Evolutionary conservation across 2,888 invertebrate genomes (phyloP).

Genomic region (Ochlodes sylvanus): DNA sequence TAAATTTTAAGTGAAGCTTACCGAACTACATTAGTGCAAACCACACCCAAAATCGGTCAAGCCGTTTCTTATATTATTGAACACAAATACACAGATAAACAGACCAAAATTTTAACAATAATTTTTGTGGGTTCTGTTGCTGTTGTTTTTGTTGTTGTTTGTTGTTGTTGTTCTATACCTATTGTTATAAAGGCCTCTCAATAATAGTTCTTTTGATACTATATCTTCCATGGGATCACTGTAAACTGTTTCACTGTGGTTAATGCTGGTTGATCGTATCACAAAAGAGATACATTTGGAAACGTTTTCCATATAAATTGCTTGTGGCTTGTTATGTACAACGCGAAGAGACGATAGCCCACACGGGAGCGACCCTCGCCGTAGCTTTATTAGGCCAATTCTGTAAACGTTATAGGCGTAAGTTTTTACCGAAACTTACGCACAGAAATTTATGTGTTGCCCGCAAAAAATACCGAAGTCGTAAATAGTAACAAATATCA

Average conservation of each 20-base stretch:
- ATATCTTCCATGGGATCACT: background rate
- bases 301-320: slow-evolving; percentile 73
- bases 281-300: slow-evolving; percentile 63
- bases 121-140: no score
- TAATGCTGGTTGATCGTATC: slow-evolving; percentile 53
- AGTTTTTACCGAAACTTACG: slow-evolving; percentile 46
- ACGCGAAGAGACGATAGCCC: slow-evolving; percentile 62
- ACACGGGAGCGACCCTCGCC: slow-evolving; percentile 60
- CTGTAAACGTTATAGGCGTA: slow-evolving; percentile 48
- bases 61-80: no score
- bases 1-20: no score
- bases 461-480: slow-evolving; percentile 26
- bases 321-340: slow-evolving; percentile 62
- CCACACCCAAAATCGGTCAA: no score
- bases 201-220: no score
- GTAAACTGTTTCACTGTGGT: background rate
- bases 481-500: slow-evolving; percentile 36
- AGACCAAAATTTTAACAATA: no score
- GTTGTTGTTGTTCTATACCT: no score
- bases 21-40: no score
- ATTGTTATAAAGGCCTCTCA: no score
- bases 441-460: slow-evolving; percentile 30
- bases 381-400: slow-evolving; percentile 51
- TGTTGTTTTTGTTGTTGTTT: no score
- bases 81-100: no score